Evolutionary conservation across 2,797 vertebrate genomes (phyloP).

Genomic region (Halcyon smyrnensis): DNA sequence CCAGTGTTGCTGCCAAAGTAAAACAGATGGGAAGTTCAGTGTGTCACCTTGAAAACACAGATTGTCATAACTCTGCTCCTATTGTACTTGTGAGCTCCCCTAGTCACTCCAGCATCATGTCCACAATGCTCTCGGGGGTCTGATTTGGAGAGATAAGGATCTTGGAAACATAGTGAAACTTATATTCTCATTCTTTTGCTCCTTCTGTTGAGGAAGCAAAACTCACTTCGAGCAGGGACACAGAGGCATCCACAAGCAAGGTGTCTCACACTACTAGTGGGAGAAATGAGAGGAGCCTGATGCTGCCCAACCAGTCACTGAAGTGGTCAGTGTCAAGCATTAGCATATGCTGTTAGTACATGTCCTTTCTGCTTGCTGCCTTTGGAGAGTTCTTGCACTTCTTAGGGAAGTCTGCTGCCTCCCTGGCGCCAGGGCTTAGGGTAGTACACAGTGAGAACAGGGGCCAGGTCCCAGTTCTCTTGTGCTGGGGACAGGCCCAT

Average conservation of each 20-base stretch:
- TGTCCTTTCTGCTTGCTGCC: not conserved
- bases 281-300: not conserved
- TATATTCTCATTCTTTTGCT: not conserved
- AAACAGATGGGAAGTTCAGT: constrained; percentile 61
- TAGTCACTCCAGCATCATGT: not conserved
- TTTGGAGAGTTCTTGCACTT: not conserved
- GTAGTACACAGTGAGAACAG: not conserved
- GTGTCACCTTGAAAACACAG: constrained; percentile 58
- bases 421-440: not conserved
- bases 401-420: no score
- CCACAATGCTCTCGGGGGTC: not conserved
- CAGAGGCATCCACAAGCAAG: not conserved
- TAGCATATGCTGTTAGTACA: not conserved
- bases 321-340: not conserved
- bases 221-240: not conserved
- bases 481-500: not conserved
- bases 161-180: not conserved
- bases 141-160: not conserved
- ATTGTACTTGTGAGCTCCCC: not conserved
- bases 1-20: not conserved
- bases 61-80: not conserved
- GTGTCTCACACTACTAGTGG: not conserved
- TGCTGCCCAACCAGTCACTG: rapidly evolving
- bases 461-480: not conserved
- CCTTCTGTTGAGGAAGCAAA: not conserved